A percentile compares a stretch with the other conserved stretches of the same genome.
Evolutionary conservation across 2,797 vertebrate species (phyloP).

Genomic region (Lates japonicus): DNA sequence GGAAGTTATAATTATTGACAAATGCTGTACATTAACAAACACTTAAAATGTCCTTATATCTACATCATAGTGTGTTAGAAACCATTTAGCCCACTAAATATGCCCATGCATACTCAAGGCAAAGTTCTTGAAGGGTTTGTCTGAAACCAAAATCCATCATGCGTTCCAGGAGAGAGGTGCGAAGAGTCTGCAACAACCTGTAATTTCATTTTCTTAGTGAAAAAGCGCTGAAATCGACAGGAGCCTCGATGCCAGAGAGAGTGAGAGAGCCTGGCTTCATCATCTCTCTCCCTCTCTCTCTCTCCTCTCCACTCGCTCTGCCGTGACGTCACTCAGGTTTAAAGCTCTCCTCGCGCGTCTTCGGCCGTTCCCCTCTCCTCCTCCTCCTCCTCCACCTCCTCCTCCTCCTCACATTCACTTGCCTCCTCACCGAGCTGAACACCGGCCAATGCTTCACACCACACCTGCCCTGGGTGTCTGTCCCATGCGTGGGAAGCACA

Average conservation of each 20-base stretch:
- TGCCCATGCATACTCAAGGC: too few species aligned
- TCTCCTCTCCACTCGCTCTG: slow-evolving; percentile 17
- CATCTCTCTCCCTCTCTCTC: slow-evolving; percentile 1
- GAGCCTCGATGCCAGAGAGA: background rate
- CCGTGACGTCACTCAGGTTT: slow-evolving; percentile 81
- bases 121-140: background rate
- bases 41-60: too few species aligned
- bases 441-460: slow-evolving; percentile 73
- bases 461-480: slow-evolving; percentile 60
- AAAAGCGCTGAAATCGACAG: background rate
- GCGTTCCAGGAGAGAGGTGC: background rate
- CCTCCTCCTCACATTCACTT: slow-evolving; percentile 42
- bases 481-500: slow-evolving; percentile 77
- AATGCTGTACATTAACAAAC: too few species aligned
- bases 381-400: slow-evolving; percentile 7
- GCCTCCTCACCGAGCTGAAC: slow-evolving; percentile 57
- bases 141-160: background rate
- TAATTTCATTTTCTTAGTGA: background rate
- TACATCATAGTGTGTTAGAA: too few species aligned
- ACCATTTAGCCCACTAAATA: too few species aligned
- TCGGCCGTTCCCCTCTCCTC: slow-evolving; percentile 51
- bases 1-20: too few species aligned
- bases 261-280: background rate
- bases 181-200: background rate
- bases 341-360: slow-evolving; percentile 69